Conservation (phyloP, 2,113 vertebrate genomes). For the Pterocles orientalis region DNA sequence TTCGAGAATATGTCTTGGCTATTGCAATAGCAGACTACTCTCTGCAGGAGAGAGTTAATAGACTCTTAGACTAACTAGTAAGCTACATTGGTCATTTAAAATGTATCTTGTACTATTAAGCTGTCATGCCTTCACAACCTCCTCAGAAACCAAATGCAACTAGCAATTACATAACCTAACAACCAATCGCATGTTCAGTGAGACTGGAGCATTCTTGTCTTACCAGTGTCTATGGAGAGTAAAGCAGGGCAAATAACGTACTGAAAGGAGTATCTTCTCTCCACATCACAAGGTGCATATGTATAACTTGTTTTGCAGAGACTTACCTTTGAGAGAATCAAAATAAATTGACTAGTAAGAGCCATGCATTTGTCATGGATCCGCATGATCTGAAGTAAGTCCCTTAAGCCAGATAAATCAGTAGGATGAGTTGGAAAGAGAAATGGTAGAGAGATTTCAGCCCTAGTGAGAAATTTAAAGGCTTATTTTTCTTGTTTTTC, state of each 20-base stretch:
- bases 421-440: not conserved
- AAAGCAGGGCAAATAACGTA: not conserved
- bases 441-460: not conserved
- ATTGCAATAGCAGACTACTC: accelerated
- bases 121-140: not conserved
- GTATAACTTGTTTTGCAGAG: not conserved
- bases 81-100: not conserved
- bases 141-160: not conserved
- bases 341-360: not conserved
- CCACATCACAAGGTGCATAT: not conserved
- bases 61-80: no score
- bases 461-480: not conserved
- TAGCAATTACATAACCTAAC: not conserved
- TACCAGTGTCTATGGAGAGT: not conserved
- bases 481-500: not conserved
- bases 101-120: not conserved
- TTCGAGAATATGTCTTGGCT: not conserved
- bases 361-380: not conserved
- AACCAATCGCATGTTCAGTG: not conserved
- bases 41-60: not conserved
- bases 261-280: not conserved
- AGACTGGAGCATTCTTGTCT: not conserved
- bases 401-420: not conserved
- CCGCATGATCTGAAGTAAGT: not conserved
- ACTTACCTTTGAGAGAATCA: not conserved